These are phyloP conservation scores for Erythrocercus mccallii DNA, from an alignment of 2,113 vertebrate species.

Conservation along the genomic window DNA sequence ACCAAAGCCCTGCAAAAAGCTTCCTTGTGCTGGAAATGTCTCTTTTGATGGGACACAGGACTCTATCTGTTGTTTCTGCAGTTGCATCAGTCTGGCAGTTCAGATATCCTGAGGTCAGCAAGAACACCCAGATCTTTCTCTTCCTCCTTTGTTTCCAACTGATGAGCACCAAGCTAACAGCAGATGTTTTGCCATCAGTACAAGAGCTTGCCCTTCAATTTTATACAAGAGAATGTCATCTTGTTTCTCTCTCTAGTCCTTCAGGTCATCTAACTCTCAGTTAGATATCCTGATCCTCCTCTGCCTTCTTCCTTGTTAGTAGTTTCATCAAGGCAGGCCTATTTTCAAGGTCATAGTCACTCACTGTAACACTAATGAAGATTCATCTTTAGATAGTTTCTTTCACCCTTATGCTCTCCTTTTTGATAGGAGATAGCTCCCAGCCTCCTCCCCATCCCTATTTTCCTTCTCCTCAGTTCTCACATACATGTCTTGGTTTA, in stretches of 20 bases:
- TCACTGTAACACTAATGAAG: background rate
- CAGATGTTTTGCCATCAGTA: conserved; percentile 42
- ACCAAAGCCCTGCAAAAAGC: background rate
- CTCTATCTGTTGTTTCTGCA: background rate
- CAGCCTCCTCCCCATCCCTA: background rate
- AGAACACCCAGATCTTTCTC: conserved; percentile 46
- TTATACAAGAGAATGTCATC: background rate
- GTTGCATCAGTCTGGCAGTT: conserved; percentile 39
- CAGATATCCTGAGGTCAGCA: conserved; percentile 12
- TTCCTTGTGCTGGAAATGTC: background rate
- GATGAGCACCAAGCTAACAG: conserved; percentile 22
- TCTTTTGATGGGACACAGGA: conserved; percentile 42
- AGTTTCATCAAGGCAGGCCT: background rate
- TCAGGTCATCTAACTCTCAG: background rate
- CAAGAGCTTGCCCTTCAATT: background rate
- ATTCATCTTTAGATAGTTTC: background rate
- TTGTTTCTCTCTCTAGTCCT: conserved; percentile 20
- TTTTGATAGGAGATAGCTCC: background rate
- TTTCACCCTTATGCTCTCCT: background rate
- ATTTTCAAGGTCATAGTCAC: conserved; percentile 5
- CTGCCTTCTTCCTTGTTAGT: background rate
- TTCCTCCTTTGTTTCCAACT: conserved; percentile 21
- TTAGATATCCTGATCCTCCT: background rate
- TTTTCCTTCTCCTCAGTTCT: background rate
- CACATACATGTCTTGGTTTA: background rate